Conservation (phyloP, 2,888 invertebrate species). For the Iselma pallidipennis region DNA sequence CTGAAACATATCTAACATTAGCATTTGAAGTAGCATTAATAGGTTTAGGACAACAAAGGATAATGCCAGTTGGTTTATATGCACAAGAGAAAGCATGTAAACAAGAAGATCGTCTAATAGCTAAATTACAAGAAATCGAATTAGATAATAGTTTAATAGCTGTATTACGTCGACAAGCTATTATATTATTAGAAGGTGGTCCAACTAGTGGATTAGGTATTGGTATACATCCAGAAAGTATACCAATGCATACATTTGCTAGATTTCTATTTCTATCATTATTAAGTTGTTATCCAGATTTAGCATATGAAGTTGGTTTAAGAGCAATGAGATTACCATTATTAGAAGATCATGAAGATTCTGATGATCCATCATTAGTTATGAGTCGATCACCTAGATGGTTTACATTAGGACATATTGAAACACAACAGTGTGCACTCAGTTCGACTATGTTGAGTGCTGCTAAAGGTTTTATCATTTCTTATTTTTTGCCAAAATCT, state of each 20-base stretch:
- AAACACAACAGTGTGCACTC: slow-evolving; percentile 78
- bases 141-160: slow-evolving; percentile 71
- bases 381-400: slow-evolving; percentile 69
- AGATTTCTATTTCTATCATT: slow-evolving; percentile 78
- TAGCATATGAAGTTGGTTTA: slow-evolving; percentile 79
- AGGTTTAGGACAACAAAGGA: slow-evolving; percentile 77
- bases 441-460: slow-evolving; percentile 77
- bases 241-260: slow-evolving; percentile 85
- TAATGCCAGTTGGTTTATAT: slow-evolving; percentile 78
- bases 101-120: slow-evolving; percentile 78
- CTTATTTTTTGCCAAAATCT: not conserved
- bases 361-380: slow-evolving; percentile 63
- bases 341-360: slow-evolving; percentile 72
- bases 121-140: slow-evolving; percentile 75
- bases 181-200: slow-evolving; percentile 74
- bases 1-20: slow-evolving; percentile 74
- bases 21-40: slow-evolving; percentile 79
- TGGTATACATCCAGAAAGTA: slow-evolving; percentile 79
- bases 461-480: slow-evolving; percentile 61
- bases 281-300: slow-evolving; percentile 73
- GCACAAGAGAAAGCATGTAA: slow-evolving; percentile 75
- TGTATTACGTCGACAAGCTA: slow-evolving; percentile 70
- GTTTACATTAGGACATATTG: slow-evolving; percentile 81
- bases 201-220: slow-evolving; percentile 74
- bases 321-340: slow-evolving; percentile 79